Evolutionary conservation across 30 jellyfish, hydroid and myxozoan genomes (phyloP).

Genomic region (Clytia hemisphaerica): DNA sequence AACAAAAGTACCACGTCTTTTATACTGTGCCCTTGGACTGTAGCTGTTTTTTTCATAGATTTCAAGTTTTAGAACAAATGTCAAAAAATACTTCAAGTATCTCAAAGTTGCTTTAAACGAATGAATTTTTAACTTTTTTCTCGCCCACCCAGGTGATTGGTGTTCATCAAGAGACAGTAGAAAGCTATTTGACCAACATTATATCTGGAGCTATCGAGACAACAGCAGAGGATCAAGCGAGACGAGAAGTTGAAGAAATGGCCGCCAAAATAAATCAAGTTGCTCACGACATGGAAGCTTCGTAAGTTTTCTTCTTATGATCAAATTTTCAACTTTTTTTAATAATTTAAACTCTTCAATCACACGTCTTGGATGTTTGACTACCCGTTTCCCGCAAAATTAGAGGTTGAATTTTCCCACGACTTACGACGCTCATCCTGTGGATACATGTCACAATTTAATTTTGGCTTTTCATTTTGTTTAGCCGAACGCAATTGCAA

Average conservation of each 20-base stretch:
- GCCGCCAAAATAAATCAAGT: constrained; percentile 82
- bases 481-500: constrained; percentile 69
- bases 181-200: constrained; percentile 65
- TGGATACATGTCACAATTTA: too few species aligned
- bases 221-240: constrained; percentile 93
- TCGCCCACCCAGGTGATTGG: constrained; percentile 48
- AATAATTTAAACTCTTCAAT: not conserved
- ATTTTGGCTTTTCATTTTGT: not conserved
- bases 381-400: not conserved
- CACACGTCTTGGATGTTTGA: not conserved
- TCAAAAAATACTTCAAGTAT: too few species aligned
- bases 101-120: not conserved
- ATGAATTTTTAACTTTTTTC: not conserved
- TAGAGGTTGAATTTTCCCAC: not conserved
- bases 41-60: too few species aligned
- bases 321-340: not conserved
- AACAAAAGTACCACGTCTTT: too few species aligned
- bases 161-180: constrained; percentile 98
- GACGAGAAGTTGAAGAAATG: constrained; percentile 69
- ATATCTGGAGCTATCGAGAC: constrained; percentile 64
- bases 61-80: too few species aligned
- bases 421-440: not conserved
- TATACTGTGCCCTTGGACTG: not conserved
- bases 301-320: constrained; percentile 47
- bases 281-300: constrained; percentile 84